phyloP scores from a whole-genome alignment of 2,797 vertebrate species.

The Tenualosa thibaudeaui region DNA sequence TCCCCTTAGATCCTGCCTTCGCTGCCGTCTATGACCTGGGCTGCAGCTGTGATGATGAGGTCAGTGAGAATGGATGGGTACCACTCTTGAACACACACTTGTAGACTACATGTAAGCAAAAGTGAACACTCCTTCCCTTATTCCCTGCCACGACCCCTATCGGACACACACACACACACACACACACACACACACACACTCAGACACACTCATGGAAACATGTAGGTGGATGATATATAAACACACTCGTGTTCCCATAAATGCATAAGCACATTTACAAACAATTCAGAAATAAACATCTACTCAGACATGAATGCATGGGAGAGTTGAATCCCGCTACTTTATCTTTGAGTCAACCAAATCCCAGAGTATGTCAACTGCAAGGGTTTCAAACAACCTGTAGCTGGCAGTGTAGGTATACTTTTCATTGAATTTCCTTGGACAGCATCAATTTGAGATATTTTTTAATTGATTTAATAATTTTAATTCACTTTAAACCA shows the following conservation, averaged over 20 bases:
- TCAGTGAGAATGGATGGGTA: conserved; percentile 50
- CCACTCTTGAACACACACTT: background rate
- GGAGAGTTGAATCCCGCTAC: background rate
- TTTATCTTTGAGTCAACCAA: background rate
- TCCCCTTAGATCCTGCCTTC: conserved; percentile 57
- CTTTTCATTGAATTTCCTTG: too few relatives aligned
- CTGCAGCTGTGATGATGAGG: conserved; percentile 93
- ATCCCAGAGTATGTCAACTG: background rate
- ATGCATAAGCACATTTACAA: background rate
- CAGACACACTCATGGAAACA: background rate
- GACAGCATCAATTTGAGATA: too few relatives aligned
- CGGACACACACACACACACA: background rate
- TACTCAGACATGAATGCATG: background rate
- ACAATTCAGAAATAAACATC: background rate
- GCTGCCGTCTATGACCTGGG: conserved; percentile 77
- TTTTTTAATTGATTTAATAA: too few relatives aligned
- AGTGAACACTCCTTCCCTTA: background rate
- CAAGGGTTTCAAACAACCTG: background rate
- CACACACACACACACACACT: conserved; percentile 3
- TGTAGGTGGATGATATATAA: background rate
- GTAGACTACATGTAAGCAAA: background rate
- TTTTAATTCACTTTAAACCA: too few relatives aligned
- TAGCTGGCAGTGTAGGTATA: background rate
- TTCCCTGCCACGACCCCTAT: background rate
- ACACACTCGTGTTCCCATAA: background rate